Conservation (phyloP, 2,888 invertebrate species). For the Neuroscelio doddi region DNA sequence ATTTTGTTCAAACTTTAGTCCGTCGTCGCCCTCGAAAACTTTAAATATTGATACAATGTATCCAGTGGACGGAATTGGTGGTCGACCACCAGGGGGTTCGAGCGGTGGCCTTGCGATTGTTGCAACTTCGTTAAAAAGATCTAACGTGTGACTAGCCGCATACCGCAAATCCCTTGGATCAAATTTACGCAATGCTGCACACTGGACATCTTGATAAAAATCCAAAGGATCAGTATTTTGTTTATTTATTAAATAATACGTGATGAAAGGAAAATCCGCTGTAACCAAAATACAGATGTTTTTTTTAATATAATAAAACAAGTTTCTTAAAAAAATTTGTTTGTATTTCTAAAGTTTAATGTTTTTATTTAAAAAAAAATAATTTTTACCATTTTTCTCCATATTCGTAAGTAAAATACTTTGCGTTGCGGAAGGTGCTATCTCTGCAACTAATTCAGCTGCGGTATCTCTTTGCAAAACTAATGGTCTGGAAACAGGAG, state of each 20-base stretch:
- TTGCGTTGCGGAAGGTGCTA: constrained; percentile 76
- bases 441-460: constrained; percentile 83
- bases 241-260: constrained; percentile 92
- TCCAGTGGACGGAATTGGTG: constrained; percentile 86
- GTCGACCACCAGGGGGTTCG: constrained; percentile 84
- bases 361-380: no score
- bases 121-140: constrained; percentile 91
- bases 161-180: constrained; percentile 87
- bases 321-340: no score
- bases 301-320: no score
- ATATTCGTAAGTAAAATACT: constrained; percentile 92
- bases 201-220: constrained; percentile 89
- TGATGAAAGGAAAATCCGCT: constrained; percentile 94
- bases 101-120: constrained; percentile 92
- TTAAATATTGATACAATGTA: constrained; percentile 95
- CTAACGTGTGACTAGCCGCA: constrained; percentile 90
- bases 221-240: constrained; percentile 88
- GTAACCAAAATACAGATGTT: constrained; percentile 54
- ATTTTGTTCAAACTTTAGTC: constrained; percentile 92
- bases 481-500: constrained; percentile 86
- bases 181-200: constrained; percentile 88
- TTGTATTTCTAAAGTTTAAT: no score
- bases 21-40: constrained; percentile 95
- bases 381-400: constrained; percentile 81
- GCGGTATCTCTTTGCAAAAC: constrained; percentile 85